phyloP scores from a whole-genome alignment of 2,113 vertebrate species.

The Melanerpes formicivorus region DNA sequence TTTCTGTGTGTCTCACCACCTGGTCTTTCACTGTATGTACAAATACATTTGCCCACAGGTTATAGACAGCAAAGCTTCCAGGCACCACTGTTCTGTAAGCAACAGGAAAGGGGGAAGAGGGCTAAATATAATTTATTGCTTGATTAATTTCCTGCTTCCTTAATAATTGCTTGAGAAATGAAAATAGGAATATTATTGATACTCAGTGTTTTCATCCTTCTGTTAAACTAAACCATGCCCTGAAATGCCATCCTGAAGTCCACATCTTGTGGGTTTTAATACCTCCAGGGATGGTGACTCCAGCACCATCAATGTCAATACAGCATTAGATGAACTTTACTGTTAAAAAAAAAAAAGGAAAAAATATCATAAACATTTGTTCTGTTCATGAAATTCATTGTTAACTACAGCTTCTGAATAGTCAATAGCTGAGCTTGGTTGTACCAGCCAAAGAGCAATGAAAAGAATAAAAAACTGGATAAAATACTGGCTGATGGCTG shows the following conservation, averaged over 20 bases:
- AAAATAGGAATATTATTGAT: not conserved
- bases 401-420: not conserved
- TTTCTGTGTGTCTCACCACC: not conserved
- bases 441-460: rapidly evolving
- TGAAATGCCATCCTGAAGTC: no score
- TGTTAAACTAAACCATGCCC: not conserved
- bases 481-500: no score
- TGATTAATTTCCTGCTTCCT: not conserved
- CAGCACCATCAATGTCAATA: not conserved
- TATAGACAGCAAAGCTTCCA: not conserved
- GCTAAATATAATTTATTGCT: not conserved
- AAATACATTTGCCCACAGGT: not conserved
- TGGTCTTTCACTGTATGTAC: not conserved
- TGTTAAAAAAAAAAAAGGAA: not conserved
- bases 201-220: not conserved
- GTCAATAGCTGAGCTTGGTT: not conserved
- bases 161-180: not conserved
- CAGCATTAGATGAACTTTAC: not conserved
- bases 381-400: not conserved
- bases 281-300: no score
- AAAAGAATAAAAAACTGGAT: not conserved
- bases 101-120: not conserved
- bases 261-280: no score
- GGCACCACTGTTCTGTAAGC: not conserved
- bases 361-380: not conserved